Percentiles rank a stretch among this genome's conserved stretches.
Evolutionary conservation across 1,140 invertebrate genomes (phyloP).

Genomic region (Drosophila ercepeae): DNA sequence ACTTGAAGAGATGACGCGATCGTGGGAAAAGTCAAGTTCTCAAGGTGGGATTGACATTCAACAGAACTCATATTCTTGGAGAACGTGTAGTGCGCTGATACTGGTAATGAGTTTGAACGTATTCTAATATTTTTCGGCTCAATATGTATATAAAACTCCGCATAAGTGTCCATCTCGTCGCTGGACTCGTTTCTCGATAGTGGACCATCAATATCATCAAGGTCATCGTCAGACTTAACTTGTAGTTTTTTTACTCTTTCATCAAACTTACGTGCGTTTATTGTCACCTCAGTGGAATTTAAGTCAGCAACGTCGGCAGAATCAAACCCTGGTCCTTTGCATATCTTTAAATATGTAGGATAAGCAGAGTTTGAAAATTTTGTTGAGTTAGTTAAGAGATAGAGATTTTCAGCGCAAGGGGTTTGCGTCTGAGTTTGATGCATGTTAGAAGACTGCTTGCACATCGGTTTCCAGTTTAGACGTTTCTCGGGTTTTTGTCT

Average conservation of each 20-base stretch:
- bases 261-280: constrained; percentile 82
- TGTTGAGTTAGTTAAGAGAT: not conserved
- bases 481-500: constrained; percentile 35
- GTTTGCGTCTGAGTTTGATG: not conserved
- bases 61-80: not conserved
- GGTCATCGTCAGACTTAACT: constrained; percentile 80
- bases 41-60: not conserved
- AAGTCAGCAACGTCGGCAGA: constrained; percentile 39
- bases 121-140: not conserved
- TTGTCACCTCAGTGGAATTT: constrained; percentile 76
- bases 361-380: constrained; percentile 46
- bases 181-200: constrained; percentile 78
- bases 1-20: not conserved
- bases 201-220: constrained; percentile 78
- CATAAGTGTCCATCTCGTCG: constrained; percentile 60
- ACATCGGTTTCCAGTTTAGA: constrained; percentile 24
- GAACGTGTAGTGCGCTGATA: constrained; percentile 50
- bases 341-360: constrained; percentile 79
- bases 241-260: constrained; percentile 77
- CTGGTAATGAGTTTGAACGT: not conserved
- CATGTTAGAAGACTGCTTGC: constrained; percentile 39
- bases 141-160: constrained; percentile 1
- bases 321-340: constrained; percentile 65
- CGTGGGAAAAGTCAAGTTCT: too few species aligned
- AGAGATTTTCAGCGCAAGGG: constrained; percentile 59